Conservation (phyloP, 2,113 vertebrate species). For the Dromaius novaehollandiae region DNA sequence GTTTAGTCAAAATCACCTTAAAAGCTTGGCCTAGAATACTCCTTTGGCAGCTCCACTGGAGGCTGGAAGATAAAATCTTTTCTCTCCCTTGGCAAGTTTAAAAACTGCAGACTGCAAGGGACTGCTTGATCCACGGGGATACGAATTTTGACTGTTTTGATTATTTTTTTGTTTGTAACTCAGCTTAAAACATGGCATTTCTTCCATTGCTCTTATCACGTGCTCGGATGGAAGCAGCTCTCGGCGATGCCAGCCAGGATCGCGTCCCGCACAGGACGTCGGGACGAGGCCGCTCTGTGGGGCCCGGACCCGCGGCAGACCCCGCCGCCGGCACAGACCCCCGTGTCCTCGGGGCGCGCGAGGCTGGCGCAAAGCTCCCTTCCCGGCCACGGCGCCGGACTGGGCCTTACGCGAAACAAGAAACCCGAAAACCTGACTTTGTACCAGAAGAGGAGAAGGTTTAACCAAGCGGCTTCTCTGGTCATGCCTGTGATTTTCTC, state of each 20-base stretch:
- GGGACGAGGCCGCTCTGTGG: too few relatives aligned
- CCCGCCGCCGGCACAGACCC: neutral
- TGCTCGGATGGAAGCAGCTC: neutral
- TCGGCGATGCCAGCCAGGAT: neutral
- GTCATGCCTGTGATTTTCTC: neutral
- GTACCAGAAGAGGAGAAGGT: neutral
- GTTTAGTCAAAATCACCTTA: neutral
- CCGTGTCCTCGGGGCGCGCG: neutral
- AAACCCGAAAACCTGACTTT: neutral
- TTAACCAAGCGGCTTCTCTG: neutral
- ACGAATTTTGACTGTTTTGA: neutral
- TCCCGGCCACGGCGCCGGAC: neutral
- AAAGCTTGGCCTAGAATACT: neutral
- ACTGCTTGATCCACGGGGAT: fast-evolving
- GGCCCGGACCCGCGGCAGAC: neutral
- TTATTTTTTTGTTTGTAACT: neutral
- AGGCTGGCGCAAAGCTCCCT: neutral
- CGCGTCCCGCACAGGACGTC: too few relatives aligned
- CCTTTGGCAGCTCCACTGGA: neutral
- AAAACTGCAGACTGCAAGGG: neutral
- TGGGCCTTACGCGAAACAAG: neutral
- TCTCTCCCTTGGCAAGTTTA: neutral
- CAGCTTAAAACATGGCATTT: neutral
- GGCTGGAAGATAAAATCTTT: neutral
- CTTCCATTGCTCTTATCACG: neutral